Conservation (phyloP, 1,140 invertebrate species). For the Phymorhynchus buccinoides region DNA sequence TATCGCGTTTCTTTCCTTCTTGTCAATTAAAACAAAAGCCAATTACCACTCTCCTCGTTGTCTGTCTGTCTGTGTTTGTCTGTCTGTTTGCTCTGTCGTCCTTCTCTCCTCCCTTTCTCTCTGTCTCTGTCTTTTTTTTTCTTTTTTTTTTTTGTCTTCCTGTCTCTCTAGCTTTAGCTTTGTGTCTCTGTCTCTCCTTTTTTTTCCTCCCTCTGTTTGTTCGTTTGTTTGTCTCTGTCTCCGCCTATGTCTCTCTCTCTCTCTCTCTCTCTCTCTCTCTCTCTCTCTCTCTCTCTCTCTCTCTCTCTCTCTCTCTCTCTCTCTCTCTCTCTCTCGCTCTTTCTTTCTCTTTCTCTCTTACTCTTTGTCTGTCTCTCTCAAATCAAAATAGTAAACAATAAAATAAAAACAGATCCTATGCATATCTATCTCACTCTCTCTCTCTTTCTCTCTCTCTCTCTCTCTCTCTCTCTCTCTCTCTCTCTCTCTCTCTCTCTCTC, state of each 20-base stretch:
- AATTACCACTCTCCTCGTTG: no score
- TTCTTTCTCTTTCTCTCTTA: not conserved
- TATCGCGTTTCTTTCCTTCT: not conserved
- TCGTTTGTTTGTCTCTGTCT: not conserved
- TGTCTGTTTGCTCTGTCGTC: not conserved
- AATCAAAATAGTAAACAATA: no score
- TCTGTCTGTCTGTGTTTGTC: not conserved
- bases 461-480: not conserved
- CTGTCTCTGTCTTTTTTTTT: not conserved
- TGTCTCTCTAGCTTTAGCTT: not conserved
- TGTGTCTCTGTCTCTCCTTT: not conserved
- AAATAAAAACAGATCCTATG: no score
- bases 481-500: not conserved
- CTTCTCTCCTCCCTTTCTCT: not conserved
- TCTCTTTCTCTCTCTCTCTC: not conserved
- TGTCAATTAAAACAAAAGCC: no score
- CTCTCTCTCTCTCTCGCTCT: not conserved
- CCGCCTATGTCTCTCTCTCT: not conserved
- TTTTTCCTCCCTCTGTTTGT: not conserved
- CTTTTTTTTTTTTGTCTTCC: no score
- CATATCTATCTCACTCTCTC: not conserved
- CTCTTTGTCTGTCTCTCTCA: no score
- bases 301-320: not conserved
- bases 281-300: not conserved
- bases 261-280: constrained; percentile 10